Conservation (phyloP, 2,797 vertebrate genomes). For the Neopelma chrysocephalum region DNA sequence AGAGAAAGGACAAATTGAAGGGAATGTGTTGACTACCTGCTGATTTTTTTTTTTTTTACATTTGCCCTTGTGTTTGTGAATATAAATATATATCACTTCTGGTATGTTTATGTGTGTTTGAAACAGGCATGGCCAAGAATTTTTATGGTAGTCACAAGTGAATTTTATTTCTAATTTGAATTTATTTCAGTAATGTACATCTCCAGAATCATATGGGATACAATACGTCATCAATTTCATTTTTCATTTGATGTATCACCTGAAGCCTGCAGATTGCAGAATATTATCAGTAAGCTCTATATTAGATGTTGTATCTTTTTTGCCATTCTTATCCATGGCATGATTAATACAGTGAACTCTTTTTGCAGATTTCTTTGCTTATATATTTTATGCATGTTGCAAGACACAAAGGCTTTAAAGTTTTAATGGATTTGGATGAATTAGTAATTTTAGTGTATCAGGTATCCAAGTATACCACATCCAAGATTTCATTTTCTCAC, state of each 20-base stretch:
- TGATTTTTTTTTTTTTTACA: background rate
- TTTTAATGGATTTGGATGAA: background rate
- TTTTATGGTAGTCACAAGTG: background rate
- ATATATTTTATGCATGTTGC: background rate
- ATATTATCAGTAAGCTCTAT: background rate
- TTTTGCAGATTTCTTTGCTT: background rate
- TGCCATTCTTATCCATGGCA: background rate
- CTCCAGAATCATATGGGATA: background rate
- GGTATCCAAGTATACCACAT: background rate
- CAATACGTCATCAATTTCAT: background rate
- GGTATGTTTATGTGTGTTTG: background rate
- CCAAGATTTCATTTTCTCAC: background rate
- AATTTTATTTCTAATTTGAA: background rate
- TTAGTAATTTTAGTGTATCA: background rate
- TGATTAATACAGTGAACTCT: background rate
- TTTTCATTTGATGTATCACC: background rate
- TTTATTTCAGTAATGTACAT: background rate
- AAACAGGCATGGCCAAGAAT: background rate
- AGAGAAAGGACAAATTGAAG: background rate
- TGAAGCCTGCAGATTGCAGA: background rate
- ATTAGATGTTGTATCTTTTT: background rate
- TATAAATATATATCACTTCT: background rate
- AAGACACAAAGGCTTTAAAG: background rate
- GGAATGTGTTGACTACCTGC: background rate
- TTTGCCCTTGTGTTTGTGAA: background rate